These are phyloP conservation scores for Ciconia nigra DNA, from an alignment of 2,797 vertebrate genomes.

Conservation along the genomic window DNA sequence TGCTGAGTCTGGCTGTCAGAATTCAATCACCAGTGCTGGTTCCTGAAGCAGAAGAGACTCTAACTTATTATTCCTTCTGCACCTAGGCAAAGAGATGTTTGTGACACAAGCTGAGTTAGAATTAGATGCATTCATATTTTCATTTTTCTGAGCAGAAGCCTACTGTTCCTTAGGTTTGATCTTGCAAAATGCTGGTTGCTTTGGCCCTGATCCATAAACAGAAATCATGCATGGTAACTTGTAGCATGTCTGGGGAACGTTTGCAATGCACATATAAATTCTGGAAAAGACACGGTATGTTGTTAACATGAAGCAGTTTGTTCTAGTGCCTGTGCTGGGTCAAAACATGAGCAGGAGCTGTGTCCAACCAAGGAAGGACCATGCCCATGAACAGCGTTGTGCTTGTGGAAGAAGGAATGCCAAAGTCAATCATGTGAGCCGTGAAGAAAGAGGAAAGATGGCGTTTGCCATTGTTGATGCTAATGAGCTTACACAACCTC, in stretches of 20 bases:
- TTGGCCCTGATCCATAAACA: neutral
- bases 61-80: neutral
- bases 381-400: fast-evolving
- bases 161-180: neutral
- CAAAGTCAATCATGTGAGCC: neutral
- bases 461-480: neutral
- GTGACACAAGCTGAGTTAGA: neutral
- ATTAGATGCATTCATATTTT: neutral
- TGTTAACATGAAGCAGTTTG: neutral
- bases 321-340: neutral
- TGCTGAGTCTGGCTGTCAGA: neutral
- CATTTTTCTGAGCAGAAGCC: neutral
- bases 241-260: fast-evolving
- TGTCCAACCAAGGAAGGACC: neutral
- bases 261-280: neutral
- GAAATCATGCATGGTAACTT: neutral
- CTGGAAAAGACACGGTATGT: neutral
- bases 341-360: neutral
- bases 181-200: neutral
- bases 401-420: neutral
- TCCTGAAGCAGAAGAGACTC: neutral
- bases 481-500: neutral
- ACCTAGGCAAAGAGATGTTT: neutral
- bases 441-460: neutral
- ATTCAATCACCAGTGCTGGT: neutral